Base-by-base conservation (phyloP, 2,888 invertebrate genomes). In the Spisula solida region DNA sequence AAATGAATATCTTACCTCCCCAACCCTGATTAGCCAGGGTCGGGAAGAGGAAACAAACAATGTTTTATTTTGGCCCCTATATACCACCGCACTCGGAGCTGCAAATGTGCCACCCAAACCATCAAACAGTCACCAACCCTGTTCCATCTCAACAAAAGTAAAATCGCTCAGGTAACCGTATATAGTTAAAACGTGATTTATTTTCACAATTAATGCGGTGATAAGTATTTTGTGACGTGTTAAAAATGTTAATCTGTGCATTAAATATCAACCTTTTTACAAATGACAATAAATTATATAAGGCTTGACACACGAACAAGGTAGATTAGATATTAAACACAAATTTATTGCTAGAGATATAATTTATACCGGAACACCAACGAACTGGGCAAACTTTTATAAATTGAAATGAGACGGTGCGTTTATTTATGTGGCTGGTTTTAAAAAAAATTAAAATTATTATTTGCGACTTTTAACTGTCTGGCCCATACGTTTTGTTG, bases 321-420 rank as follows among this genome's bases (percentile, higher is more conserved):
- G 18, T 41, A 47, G 88, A 90, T 90, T 85, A 90, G 87, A 87
- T 87, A 85, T 90, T 87, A 82, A 90, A 70, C 84, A 75, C 47
- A 41, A 79, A 81, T 88, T 90, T 88, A 90, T 83, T 83, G 80
- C 81, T 51, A 31, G 48, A 70, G 4, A 34, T 47, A 81, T 86
- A 84, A 88, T 86, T 86, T 90, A 88, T 78, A 47, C 81, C 12
- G 86, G 90, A 90, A 90, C 90, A 88, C 90, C 90, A 81, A 84
- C 85, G 75, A 83, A 70, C 83, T 70, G 8, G 47, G 75, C 8
- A 83, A 48, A 75, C 34, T 18, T 75, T 80, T 80, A 48, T 51
- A 51, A 60, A 31, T 31, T 75, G 75, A 75, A 75, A 31, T 75
- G 75, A 31, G 29, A 75, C 75, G 75, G 31, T 16, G 29, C 16